Percentiles rank a stretch among this genome's conserved stretches.
Conservation (phyloP, 37 sponge, comb jelly and placozoan genomes). For the Bolinopsis microptera region DNA sequence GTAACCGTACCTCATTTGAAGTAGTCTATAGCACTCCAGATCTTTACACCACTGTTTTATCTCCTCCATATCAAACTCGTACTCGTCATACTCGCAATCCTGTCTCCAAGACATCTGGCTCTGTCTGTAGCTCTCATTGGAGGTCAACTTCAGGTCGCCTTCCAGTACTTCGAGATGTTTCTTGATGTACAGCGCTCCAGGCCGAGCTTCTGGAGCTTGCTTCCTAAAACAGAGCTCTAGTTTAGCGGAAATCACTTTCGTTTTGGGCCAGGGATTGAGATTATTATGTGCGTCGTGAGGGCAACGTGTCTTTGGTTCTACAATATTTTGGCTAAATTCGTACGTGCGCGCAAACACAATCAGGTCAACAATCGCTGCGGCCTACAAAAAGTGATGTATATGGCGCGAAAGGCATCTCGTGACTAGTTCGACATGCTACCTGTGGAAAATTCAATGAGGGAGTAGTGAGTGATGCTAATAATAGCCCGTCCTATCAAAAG, state of each 20-base stretch:
- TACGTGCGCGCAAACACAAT: background rate
- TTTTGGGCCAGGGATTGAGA: background rate
- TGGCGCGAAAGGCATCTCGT: background rate
- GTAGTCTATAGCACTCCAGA: background rate
- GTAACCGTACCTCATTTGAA: constrained; percentile 25
- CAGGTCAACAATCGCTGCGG: background rate
- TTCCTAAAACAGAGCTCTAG: constrained; percentile 13
- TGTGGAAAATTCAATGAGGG: background rate
- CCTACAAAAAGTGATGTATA: background rate
- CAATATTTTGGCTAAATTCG: background rate
- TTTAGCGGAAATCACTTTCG: background rate
- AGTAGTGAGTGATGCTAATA: background rate
- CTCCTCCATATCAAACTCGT: constrained; percentile 43
- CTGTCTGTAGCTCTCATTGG: constrained; percentile 34
- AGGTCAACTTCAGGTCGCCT: background rate
- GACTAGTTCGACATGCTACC: background rate
- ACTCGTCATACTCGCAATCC: constrained; percentile 39
- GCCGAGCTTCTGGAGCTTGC: constrained; percentile 46
- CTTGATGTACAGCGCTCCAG: constrained; percentile 36
- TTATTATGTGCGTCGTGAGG: background rate
- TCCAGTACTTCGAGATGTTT: constrained; percentile 35
- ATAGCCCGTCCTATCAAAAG: background rate
- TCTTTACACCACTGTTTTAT: constrained; percentile 33
- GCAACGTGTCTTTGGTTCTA: constrained; percentile 34
- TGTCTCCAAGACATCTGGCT: constrained; percentile 64